Evolutionary conservation across 2,797 vertebrate genomes (phyloP), one percentile per base, ranked within the genome.

Genomic region (Neostethus bicornis): DNA sequence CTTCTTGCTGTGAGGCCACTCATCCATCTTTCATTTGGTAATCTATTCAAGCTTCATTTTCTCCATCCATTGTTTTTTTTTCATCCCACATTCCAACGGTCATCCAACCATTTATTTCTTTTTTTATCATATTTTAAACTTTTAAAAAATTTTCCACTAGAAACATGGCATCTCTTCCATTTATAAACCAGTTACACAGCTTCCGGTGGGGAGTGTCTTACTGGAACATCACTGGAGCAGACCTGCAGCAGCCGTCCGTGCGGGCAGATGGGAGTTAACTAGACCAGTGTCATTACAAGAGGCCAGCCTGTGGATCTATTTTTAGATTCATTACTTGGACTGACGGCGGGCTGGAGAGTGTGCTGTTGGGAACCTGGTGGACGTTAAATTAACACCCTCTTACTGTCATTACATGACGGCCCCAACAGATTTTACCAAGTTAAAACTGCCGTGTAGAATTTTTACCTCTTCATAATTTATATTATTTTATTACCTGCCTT

Each of bases 371-470:
- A 65, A 72, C 74, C 81, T 49, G 62, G 55, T 59, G 66, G 61
- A 61, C 53, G n/a, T 75, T 75, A 78, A 76, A 82, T 84, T 83
- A 77, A 74, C 70, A 66, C 62, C 66, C 47, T 70, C 61, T 71
- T 67, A 54, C 64, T 63, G 57, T 61, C 65, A 82, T 74, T 77
- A 75, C 80, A 61, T 5, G 9, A 25, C 66, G 62, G 70, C 52
- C 51, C 29, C 63, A 12, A 44, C 29, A 67, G 65, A 53, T 45
- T 46, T 43, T 17, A 0, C 42, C 37, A 8, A 20, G 61, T 45
- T 32, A 2, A n/a, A 17, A 2, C 28, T 24, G 6, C 61, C 65
- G 53, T 64, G 66, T 41, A n/a, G n/a, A n/a, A n/a, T n/a, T n/a
- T n/a, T n/a, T n/a, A n/a, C n/a, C n/a, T n/a, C n/a, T n/a, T n/a